Conservation (phyloP, 2,113 vertebrate genomes). For the Poeciliopsis prolifica region DNA sequence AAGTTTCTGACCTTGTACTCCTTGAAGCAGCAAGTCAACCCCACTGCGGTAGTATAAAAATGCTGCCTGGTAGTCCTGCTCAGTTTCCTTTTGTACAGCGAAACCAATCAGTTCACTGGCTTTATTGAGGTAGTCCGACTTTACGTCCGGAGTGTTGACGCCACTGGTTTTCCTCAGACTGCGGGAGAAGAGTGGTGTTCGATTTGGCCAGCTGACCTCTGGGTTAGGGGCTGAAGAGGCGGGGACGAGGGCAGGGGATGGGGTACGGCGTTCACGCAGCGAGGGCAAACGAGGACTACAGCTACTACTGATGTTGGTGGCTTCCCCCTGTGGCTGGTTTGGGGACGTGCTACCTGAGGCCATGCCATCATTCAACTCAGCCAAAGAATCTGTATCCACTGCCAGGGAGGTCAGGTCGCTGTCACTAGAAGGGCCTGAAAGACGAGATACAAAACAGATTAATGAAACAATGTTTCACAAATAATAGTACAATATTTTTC, state of each 20-base stretch:
- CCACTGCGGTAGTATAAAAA: constrained; percentile 90
- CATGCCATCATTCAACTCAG: constrained; percentile 95
- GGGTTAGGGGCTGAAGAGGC: constrained; percentile 76
- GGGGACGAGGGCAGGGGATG: constrained; percentile 54
- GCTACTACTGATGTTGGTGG: constrained; percentile 65
- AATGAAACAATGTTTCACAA: background rate
- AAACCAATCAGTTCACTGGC: constrained; percentile 91
- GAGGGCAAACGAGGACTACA: constrained; percentile 71
- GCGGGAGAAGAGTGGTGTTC: constrained; percentile 79
- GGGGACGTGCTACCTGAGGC: constrained; percentile 93
- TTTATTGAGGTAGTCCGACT: constrained; percentile 90
- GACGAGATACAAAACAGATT: background rate
- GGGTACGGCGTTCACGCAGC: constrained; percentile 46
- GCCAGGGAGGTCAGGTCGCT: constrained; percentile 89
- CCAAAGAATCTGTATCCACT: constrained; percentile 88
- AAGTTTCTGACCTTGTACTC: constrained; percentile 90
- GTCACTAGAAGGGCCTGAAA: constrained; percentile 88
- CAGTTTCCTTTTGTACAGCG: constrained; percentile 91
- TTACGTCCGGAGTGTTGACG: constrained; percentile 54
- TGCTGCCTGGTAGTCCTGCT: constrained; percentile 90
- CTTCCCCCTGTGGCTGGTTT: constrained; percentile 80
- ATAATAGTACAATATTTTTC: background rate
- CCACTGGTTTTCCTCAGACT: constrained; percentile 75
- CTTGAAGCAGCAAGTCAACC: constrained; percentile 94
- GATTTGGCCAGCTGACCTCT: constrained; percentile 80